Conservation (phyloP, 2,797 vertebrate genomes). For the Setipinna tenuifilis region DNA sequence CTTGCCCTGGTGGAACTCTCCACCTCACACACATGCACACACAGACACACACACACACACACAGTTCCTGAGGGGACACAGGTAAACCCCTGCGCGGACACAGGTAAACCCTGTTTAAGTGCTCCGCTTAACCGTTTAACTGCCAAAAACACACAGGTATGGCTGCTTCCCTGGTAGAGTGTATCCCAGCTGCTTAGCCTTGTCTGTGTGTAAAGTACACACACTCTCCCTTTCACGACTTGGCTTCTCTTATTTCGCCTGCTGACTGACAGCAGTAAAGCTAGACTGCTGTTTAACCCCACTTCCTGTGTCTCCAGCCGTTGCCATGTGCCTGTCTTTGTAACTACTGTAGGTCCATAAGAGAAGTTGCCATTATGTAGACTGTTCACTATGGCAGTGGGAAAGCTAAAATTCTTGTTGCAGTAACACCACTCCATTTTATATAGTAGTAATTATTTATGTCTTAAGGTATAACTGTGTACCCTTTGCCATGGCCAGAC, state of each 20-base stretch:
- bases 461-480: too few species aligned
- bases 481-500: too few species aligned
- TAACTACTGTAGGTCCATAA: not conserved
- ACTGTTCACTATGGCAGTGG: not conserved
- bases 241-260: not conserved
- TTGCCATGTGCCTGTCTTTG: not conserved
- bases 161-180: not conserved
- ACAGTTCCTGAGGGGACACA: too few species aligned
- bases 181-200: not conserved
- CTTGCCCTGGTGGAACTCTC: slow-evolving; percentile 24
- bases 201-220: not conserved
- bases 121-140: not conserved
- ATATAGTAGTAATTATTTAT: too few species aligned
- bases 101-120: not conserved
- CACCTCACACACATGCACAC: slow-evolving; percentile 17
- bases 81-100: not conserved
- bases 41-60: slow-evolving; percentile 12
- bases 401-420: too few species aligned
- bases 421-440: too few species aligned
- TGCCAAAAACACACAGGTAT: not conserved
- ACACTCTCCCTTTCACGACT: not conserved
- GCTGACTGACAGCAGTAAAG: too few species aligned
- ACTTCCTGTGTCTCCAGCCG: too few species aligned
- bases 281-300: not conserved
- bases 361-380: not conserved